A percentile compares a stretch with the other conserved stretches of the same genome.
phyloP scores from a whole-genome alignment of 2,888 invertebrate species.

The Caenorhabditis plicata region DNA sequence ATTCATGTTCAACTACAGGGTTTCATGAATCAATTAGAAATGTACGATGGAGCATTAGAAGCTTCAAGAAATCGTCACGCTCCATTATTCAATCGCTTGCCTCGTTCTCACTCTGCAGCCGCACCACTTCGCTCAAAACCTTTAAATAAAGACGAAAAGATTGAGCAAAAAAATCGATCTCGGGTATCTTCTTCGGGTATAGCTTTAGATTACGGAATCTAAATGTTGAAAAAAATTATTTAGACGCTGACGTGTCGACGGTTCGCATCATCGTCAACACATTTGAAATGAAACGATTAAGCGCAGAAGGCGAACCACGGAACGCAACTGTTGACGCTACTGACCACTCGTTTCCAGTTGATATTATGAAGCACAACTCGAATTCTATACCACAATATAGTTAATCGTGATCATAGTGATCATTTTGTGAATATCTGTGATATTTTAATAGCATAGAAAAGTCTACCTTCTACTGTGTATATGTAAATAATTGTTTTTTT shows the following conservation, averaged over 20 bases:
- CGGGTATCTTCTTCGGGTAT: slow-evolving; percentile 1
- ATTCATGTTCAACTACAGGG: slow-evolving; percentile 69
- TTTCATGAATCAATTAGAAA: slow-evolving; percentile 89
- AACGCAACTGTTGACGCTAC: background rate
- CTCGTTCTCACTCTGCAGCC: slow-evolving; percentile 16
- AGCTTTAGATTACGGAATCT: too few species aligned
- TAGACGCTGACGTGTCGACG: slow-evolving; percentile 5
- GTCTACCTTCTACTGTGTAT: too few species aligned
- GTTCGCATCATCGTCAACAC: slow-evolving; percentile 22
- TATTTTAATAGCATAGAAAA: too few species aligned
- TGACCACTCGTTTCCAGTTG: slow-evolving; percentile 30
- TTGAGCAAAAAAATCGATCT: background rate
- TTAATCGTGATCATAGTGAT: slow-evolving; percentile 1
- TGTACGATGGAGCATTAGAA: slow-evolving; percentile 90
- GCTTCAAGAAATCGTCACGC: slow-evolving; percentile 70
- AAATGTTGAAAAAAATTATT: too few species aligned
- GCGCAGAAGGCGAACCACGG: too few species aligned
- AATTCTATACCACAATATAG: slow-evolving; percentile 36
- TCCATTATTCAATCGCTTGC: slow-evolving; percentile 14
- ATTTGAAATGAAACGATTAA: slow-evolving; percentile 12
- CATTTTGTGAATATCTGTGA: too few species aligned
- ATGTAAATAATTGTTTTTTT: too few species aligned
- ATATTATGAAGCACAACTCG: slow-evolving; percentile 19
- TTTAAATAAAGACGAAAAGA: too few species aligned
- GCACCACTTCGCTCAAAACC: background rate